These are phyloP conservation scores for Zaprionus inermis DNA, from an alignment of 1,140 invertebrate species.

Conservation along the genomic window DNA sequence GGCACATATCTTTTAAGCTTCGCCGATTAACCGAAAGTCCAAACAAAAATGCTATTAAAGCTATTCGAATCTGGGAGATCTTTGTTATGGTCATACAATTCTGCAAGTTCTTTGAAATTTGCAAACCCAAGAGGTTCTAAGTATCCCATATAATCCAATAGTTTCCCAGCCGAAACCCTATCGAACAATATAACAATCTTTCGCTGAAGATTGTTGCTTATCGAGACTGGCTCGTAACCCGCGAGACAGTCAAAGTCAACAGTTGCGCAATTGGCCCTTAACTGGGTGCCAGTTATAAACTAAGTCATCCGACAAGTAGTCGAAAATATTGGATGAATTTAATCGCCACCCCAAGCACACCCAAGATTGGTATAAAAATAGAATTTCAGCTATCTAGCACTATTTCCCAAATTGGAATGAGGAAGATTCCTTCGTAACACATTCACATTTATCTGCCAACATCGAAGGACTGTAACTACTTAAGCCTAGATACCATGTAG, in stretches of 20 bases:
- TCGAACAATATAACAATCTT: not conserved
- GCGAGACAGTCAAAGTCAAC: not conserved
- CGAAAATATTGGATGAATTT: not conserved
- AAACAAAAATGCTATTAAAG: too few species aligned
- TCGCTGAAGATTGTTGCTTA: not conserved
- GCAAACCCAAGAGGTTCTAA: too few species aligned
- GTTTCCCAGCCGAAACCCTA: not conserved
- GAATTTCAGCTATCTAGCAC: not conserved
- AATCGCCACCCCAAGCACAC: not conserved
- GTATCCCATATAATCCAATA: too few species aligned
- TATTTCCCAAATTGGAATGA: not conserved
- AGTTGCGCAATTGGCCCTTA: not conserved
- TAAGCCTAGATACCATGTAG: too few species aligned
- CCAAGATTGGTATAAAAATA: not conserved
- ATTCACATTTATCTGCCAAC: too few species aligned
- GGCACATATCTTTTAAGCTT: not conserved
- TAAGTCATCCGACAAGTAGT: not conserved
- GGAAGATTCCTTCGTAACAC: too few species aligned
- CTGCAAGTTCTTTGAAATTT: too few species aligned
- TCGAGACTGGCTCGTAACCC: not conserved
- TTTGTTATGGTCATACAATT: too few species aligned
- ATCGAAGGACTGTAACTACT: too few species aligned
- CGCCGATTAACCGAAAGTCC: not conserved
- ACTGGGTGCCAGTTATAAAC: not conserved
- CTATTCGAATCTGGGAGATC: too few species aligned